Conservation (phyloP, 2,797 vertebrate genomes). For the Muscicapa comitata region DNA sequence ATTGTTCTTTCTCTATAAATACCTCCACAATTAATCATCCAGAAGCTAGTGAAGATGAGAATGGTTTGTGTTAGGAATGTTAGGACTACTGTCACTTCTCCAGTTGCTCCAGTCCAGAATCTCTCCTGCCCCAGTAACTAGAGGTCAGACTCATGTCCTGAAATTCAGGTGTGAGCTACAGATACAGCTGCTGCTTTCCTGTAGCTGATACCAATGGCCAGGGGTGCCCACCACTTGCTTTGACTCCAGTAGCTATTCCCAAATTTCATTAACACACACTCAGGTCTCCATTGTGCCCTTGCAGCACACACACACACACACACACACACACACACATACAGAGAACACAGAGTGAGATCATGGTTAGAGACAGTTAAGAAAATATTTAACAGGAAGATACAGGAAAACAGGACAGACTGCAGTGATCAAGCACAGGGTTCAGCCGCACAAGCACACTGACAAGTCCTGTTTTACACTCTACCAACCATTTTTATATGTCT, state of each 20-base stretch:
- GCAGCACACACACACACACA: background rate
- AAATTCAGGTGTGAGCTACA: background rate
- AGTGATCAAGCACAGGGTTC: background rate
- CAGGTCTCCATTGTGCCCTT: background rate
- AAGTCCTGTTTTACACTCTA: background rate
- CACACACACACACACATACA: background rate
- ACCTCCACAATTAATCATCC: background rate
- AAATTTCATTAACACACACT: background rate
- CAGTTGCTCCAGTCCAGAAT: background rate
- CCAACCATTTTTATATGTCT: background rate
- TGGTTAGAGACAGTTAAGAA: background rate
- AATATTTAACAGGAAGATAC: background rate
- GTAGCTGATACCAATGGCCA: fast-evolving
- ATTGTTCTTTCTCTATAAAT: background rate
- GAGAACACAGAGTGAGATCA: background rate
- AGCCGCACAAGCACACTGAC: background rate
- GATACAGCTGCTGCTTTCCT: background rate
- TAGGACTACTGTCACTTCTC: background rate
- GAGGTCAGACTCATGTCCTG: fast-evolving
- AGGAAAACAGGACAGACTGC: background rate
- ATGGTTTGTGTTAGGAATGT: background rate
- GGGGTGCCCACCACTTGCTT: fast-evolving
- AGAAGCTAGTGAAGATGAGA: background rate
- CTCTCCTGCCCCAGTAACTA: fast-evolving
- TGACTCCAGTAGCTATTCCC: background rate